Conservation (phyloP, 2,797 vertebrate genomes). For the Eleutherodactylus coqui region DNA sequence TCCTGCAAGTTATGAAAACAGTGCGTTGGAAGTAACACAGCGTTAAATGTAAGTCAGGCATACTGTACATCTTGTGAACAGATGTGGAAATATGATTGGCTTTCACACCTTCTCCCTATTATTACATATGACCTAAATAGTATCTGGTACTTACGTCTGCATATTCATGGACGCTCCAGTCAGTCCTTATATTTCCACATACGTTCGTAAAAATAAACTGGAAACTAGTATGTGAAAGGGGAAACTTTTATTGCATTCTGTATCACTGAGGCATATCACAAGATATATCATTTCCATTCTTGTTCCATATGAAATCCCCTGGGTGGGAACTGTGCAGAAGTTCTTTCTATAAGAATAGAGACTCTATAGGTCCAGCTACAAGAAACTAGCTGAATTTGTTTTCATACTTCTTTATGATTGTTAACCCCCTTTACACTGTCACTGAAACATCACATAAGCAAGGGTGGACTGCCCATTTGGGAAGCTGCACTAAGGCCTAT, state of each 20-base stretch:
- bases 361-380: no score
- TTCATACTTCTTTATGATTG: no score
- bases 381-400: no score
- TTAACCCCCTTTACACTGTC: no score
- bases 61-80: slow-evolving; percentile 39
- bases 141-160: slow-evolving; percentile 3
- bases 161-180: not conserved
- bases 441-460: no score
- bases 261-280: not conserved
- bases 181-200: not conserved
- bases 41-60: slow-evolving; percentile 21
- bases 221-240: not conserved
- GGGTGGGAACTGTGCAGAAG: no score
- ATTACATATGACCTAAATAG: slow-evolving; percentile 16
- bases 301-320: not conserved
- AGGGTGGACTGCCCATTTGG: no score
- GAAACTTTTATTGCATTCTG: no score
- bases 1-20: slow-evolving; percentile 17
- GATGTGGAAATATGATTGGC: slow-evolving; percentile 28
- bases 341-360: no score
- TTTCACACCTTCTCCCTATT: slow-evolving; percentile 17
- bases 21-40: not conserved
- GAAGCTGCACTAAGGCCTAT: no score
- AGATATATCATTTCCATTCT: not conserved
- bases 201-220: not conserved